Conservation (phyloP, 2,888 invertebrate genomes). For the Aleiodes alternator region DNA sequence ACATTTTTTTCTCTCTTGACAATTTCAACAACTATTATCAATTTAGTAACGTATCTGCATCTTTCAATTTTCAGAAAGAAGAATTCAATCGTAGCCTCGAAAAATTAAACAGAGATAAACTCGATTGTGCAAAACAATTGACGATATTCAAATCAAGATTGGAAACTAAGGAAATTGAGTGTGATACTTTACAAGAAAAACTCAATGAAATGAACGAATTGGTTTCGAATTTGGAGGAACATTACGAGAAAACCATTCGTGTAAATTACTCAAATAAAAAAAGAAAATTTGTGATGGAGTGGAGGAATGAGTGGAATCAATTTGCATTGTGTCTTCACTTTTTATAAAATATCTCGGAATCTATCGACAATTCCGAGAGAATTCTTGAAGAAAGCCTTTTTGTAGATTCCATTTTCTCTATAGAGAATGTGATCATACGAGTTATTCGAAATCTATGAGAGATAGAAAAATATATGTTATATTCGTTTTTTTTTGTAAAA, state of each 20-base stretch:
- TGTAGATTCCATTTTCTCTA: too few relatives aligned
- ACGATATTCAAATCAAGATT: slow-evolving; percentile 47
- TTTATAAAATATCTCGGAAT: too few relatives aligned
- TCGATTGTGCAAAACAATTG: slow-evolving; percentile 47
- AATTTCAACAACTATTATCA: slow-evolving; percentile 7
- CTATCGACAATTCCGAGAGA: too few relatives aligned
- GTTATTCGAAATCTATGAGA: too few relatives aligned
- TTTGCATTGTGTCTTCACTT: too few relatives aligned
- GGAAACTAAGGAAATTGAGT: slow-evolving; percentile 56
- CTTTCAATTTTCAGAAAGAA: slow-evolving; percentile 1
- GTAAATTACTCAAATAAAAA: slow-evolving; percentile 43
- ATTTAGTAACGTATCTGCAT: not conserved
- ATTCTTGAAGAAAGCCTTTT: too few relatives aligned
- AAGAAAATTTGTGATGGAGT: not conserved
- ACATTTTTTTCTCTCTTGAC: not conserved
- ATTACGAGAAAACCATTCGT: slow-evolving; percentile 55
- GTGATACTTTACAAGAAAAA: slow-evolving; percentile 53
- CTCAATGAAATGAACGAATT: slow-evolving; percentile 51
- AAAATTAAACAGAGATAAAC: slow-evolving; percentile 54
- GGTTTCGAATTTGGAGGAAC: slow-evolving; percentile 51
- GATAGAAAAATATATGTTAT: too few relatives aligned
- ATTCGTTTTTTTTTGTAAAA: too few relatives aligned
- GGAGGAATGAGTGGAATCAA: not conserved
- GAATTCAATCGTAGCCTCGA: slow-evolving; percentile 43
- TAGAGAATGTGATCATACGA: too few relatives aligned